These are phyloP conservation scores for Hofmannophila pseudospretella DNA, from an alignment of 2,888 invertebrate genomes.

Conservation along the genomic window DNA sequence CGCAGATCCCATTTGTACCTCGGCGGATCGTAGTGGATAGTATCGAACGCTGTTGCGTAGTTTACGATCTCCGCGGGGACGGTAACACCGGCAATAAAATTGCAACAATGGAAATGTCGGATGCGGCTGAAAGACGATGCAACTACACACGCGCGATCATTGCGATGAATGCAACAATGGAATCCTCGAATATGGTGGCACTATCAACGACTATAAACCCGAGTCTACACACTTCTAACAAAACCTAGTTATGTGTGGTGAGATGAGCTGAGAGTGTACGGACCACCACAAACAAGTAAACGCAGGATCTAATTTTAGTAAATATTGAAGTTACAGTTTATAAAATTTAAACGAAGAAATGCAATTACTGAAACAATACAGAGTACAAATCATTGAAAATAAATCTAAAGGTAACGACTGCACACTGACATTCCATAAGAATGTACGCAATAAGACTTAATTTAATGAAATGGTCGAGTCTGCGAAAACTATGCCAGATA, in stretches of 20 bases:
- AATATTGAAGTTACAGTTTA: conserved; percentile 22
- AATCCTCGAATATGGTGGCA: conserved; percentile 68
- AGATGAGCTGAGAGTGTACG: conserved; percentile 3
- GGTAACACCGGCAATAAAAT: conserved; percentile 75
- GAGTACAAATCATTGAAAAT: conserved; percentile 7
- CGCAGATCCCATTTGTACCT: conserved; percentile 59
- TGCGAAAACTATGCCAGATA: conserved; percentile 19
- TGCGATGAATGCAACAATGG: conserved; percentile 75
- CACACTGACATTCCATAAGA: conserved; percentile 11
- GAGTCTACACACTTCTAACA: conserved; percentile 38
- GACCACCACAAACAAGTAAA: neutral
- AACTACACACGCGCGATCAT: conserved; percentile 60
- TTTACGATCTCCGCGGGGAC: conserved; percentile 70
- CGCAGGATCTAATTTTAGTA: conserved; percentile 22
- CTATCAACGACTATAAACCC: conserved; percentile 61
- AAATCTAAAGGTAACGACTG: conserved; percentile 16
- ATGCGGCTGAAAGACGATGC: conserved; percentile 70
- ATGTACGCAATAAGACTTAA: conserved; percentile 26
- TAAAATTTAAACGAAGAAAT: conserved; percentile 19
- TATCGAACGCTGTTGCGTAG: conserved; percentile 66
- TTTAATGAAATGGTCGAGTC: conserved; percentile 13
- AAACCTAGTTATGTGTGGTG: conserved; percentile 32
- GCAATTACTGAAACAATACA: conserved; percentile 30
- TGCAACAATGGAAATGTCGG: conserved; percentile 74
- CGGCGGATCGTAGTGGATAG: conserved; percentile 54